Conservation (phyloP, 2,113 vertebrate species). For the Ophthalmolycus amberensis region DNA sequence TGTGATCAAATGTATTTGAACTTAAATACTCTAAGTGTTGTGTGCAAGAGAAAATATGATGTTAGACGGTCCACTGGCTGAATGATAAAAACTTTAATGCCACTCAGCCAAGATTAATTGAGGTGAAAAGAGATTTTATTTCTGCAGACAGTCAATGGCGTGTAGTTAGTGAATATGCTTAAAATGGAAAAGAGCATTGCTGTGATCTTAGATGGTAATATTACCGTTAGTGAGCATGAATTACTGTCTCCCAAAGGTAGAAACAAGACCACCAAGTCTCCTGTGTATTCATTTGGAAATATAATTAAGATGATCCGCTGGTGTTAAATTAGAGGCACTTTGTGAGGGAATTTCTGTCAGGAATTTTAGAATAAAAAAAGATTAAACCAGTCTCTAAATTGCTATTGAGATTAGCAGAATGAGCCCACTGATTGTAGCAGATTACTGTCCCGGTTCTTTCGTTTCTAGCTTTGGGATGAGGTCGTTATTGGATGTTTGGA, state of each 20-base stretch:
- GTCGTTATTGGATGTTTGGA: conserved; percentile 7
- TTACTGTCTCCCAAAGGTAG: conserved; percentile 54
- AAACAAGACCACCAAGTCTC: conserved; percentile 40
- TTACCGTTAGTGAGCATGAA: conserved; percentile 15
- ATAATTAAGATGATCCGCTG: background rate
- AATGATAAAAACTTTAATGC: conserved; percentile 47
- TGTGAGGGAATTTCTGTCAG: background rate
- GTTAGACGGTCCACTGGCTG: conserved; percentile 49
- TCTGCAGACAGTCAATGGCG: conserved; percentile 26
- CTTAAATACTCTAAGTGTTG: background rate
- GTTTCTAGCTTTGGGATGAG: conserved; percentile 50
- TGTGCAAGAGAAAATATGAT: conserved; percentile 45
- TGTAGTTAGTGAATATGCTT: conserved; percentile 33
- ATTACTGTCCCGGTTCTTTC: conserved; percentile 24
- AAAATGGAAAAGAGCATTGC: conserved; percentile 24
- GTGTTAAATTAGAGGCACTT: background rate
- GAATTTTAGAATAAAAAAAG: background rate
- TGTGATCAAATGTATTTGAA: background rate
- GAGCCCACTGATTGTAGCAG: background rate
- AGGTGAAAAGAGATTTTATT: conserved; percentile 30
- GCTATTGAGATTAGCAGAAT: background rate
- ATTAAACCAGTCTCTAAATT: background rate
- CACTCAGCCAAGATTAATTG: conserved; percentile 46
- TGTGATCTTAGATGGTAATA: conserved; percentile 24
- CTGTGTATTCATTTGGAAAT: conserved; percentile 11